Evolutionary conservation across 2,113 vertebrate species (phyloP), one percentile per base, ranked within the genome.

Genomic region (Cryptotis parvus): DNA sequence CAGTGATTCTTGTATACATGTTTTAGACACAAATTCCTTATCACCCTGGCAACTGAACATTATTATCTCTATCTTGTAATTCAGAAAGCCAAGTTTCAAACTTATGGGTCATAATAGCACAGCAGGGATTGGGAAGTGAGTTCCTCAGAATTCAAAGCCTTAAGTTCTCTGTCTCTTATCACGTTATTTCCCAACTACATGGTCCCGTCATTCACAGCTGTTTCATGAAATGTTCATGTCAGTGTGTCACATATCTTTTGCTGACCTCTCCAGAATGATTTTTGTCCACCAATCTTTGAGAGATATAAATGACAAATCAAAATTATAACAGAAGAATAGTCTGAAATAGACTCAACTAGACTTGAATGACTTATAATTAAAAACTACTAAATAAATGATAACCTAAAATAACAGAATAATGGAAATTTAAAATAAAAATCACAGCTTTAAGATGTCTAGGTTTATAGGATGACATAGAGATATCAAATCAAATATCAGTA

Each of bases 81-180:
- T 93, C 22, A 84, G 52, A 87, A 89, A 93, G 79, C 18, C 41
- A 20, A 61, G 20, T 9, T 29, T 90, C 58, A 75, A 41, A 88
- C 65, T 39, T 69, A 10, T 89, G 65, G 33, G 65, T 84, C 18
- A 65, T 43, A 18, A 41, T 26, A 9, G 4, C 58, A 82, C 58
- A 87, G 20, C 9, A 79, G 84, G 31, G 18, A 61, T 24, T 15
- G 6, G 18, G 20, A 61, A 61, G 15, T 26, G 26, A 26, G 58
- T 65, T 11, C 27, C 26, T 65, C 63, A 65, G 7, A 11, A 29
- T 27, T 31, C 63, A 27, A 65, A 65, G 27, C 27, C 45, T 11
- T 65, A 27, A 31, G 27, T 31, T 65, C 10, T 65, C 27, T 35
- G 24, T 87, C 3, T 63, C 18, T 81, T 76, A 39, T 66, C 37